Conservation (phyloP, 2,888 invertebrate species). For the Neuroscelio doddi region DNA sequence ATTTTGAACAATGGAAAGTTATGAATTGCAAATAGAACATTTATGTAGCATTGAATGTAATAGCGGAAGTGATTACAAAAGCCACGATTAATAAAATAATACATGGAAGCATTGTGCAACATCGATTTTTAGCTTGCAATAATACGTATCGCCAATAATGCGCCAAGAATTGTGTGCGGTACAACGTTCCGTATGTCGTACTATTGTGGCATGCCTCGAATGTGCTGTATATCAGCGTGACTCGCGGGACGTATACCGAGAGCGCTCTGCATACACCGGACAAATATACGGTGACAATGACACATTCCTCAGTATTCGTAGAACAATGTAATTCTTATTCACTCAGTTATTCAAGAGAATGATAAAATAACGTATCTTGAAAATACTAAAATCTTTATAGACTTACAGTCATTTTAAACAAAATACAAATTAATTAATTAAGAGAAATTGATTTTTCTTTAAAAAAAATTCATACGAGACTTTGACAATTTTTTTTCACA, state of each 20-base stretch:
- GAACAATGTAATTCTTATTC: slow-evolving; percentile 31
- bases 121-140: slow-evolving; percentile 40
- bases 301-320: slow-evolving; percentile 28
- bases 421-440: background rate
- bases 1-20: no score
- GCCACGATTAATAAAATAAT: slow-evolving; percentile 5
- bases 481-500: background rate
- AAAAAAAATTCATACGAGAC: background rate
- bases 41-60: background rate
- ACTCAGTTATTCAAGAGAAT: slow-evolving; percentile 40
- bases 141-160: slow-evolving; percentile 32
- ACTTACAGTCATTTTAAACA: background rate
- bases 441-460: background rate
- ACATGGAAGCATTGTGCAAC: slow-evolving; percentile 14
- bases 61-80: background rate
- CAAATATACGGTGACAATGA: slow-evolving; percentile 31
- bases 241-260: slow-evolving; percentile 35
- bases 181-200: slow-evolving; percentile 20
- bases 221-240: slow-evolving; percentile 30
- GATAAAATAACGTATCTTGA: no score
- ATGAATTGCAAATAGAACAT: background rate
- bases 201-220: slow-evolving; percentile 40
- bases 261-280: slow-evolving; percentile 34
- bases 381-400: no score
- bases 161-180: slow-evolving; percentile 29